Evolutionary conservation across 1,140 invertebrate genomes (phyloP), one percentile per base, ranked within the genome.

Genomic region (Bombus haemorrhoidalis): DNA sequence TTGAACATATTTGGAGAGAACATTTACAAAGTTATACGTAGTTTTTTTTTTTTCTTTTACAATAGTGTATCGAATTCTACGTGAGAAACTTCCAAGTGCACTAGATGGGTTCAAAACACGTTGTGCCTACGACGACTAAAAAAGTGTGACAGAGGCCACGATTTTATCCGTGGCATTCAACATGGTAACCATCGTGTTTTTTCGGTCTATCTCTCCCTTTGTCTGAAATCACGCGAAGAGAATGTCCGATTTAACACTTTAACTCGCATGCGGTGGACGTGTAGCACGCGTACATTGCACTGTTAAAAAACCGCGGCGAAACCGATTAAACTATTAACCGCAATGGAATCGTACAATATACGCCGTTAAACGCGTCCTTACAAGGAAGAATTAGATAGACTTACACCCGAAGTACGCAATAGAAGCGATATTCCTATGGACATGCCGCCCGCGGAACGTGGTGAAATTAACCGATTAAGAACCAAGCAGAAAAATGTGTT

Each of bases 91-190:
- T 81, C 15, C 39, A n/a, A 43, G 47, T 81, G 53, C 69, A 25
- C 39, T 81, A 73, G 43, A 28, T 69, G 69, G 37, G 59, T 34
- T n/a, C 28, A 39, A 62, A 81, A 81, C 39, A 81, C 69, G 37
- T 72, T 41, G 79, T 81, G 39, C n/a, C 69, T 73, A 73, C 53
- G 37, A 59, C 79, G 69, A 73, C 53, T 62, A 53, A 68, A 68
- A 75, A 75, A 15, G 68, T 41, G 68, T 53, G 66, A 72, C 68
- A 39, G 47, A 71, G 37, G 68, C 37, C 79, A 72, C 43, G 47
- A 59, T 59, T n/a, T 77, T 53, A 79, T 79, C 41, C 77, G 41
- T 79, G n/a, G 6, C 66, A 78, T 41, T 64, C 57, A 72, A 57
- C 43, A 34, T 81, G 37, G 69, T 39, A 73, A 81, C n/a, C 66